Percentiles rank a stretch among this genome's conserved stretches.
phyloP scores from a whole-genome alignment of 2,797 vertebrate genomes.

The Sebastiscus albofasciatus region DNA sequence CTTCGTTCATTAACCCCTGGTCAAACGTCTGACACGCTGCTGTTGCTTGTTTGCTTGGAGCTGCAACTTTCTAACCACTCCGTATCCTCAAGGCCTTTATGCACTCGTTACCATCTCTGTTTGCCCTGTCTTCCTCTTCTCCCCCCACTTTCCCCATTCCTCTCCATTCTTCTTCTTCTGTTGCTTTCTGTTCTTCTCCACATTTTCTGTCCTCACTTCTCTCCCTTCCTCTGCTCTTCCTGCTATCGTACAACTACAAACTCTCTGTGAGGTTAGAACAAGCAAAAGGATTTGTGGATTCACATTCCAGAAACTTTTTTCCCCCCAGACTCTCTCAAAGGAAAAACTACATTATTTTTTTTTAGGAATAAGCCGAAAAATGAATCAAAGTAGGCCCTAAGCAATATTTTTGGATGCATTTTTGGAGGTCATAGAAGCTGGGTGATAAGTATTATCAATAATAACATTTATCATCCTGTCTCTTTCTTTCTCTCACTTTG shows the following conservation, averaged over 20 bases:
- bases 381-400: background rate
- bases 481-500: too few relatives aligned
- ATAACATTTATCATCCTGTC: background rate
- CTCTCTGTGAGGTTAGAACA: constrained; percentile 1
- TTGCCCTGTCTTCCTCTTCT: background rate
- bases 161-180: background rate
- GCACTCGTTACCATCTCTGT: background rate
- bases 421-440: background rate
- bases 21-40: constrained; percentile 51
- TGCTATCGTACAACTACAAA: background rate
- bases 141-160: background rate
- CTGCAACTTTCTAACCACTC: constrained; percentile 13
- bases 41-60: constrained; percentile 47
- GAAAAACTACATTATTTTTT: background rate
- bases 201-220: background rate
- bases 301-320: background rate
- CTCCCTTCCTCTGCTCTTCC: background rate
- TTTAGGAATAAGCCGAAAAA: background rate
- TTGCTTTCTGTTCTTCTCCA: background rate
- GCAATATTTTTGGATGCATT: background rate
- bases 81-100: constrained; percentile 10
- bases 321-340: background rate
- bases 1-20: constrained; percentile 63
- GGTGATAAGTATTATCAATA: background rate
- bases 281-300: background rate